Evolutionary conservation across 2,888 invertebrate genomes (phyloP).

Genomic region (Octonoba sinensis): DNA sequence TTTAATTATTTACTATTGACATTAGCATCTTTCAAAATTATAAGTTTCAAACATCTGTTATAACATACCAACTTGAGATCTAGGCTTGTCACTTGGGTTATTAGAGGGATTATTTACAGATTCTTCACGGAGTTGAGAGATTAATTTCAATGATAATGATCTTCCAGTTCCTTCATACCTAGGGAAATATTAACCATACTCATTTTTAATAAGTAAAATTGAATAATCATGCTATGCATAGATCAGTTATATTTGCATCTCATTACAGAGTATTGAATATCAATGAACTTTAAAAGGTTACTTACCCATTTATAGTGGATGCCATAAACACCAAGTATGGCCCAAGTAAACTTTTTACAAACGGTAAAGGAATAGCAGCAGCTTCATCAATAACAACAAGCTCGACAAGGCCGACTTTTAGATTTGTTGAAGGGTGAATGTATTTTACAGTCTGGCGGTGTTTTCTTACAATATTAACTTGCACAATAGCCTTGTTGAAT

Average conservation of each 20-base stretch:
- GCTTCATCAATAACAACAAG: conserved; percentile 97
- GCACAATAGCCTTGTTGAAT: conserved; percentile 94
- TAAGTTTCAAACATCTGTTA: not conserved
- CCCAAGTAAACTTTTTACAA: conserved; percentile 88
- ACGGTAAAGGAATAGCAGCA: conserved; percentile 95
- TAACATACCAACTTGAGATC: conserved; percentile 27
- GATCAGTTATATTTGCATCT: no score
- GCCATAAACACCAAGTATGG: conserved; percentile 95
- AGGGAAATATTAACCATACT: conserved; percentile 22
- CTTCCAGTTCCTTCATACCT: conserved; percentile 97
- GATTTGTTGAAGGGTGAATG: conserved; percentile 91
- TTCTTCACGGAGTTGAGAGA: conserved; percentile 85
- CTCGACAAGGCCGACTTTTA: conserved; percentile 84
- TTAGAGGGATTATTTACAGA: conserved; percentile 71
- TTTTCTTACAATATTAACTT: conserved; percentile 87
- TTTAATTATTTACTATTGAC: no score
- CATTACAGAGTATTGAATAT: not conserved
- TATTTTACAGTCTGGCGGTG: conserved; percentile 97
- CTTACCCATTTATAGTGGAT: conserved; percentile 92
- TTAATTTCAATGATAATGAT: conserved; percentile 92
- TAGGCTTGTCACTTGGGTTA: not conserved
- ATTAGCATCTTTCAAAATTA: not conserved
- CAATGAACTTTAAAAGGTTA: not conserved
- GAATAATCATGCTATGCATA: no score
- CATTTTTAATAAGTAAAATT: no score